A percentile compares a stretch with the other conserved stretches of the same genome.
Evolutionary conservation across 1,140 invertebrate species (phyloP).

Genomic region (Brachionus koreanus): DNA sequence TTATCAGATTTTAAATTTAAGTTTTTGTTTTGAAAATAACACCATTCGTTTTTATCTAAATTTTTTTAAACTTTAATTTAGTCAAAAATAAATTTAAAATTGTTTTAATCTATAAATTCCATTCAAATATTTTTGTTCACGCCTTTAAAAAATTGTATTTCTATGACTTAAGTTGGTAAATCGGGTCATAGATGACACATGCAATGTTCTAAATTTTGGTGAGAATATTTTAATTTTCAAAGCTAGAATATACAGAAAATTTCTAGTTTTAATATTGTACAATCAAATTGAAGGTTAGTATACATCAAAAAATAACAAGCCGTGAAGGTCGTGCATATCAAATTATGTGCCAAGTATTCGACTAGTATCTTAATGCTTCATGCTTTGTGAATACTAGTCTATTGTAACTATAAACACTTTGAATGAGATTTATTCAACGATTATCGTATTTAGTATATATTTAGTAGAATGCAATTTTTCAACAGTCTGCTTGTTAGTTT

Average conservation of each 20-base stretch:
- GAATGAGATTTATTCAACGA: neutral
- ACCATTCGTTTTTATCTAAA: neutral
- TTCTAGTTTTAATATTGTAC: neutral
- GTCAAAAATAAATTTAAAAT: neutral
- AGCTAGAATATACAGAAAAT: neutral
- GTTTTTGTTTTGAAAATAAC: neutral
- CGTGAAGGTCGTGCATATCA: conserved; percentile 8
- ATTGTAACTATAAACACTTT: neutral
- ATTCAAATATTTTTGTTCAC: neutral
- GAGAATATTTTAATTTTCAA: neutral
- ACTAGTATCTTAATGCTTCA: neutral
- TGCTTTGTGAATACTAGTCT: neutral
- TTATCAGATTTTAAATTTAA: neutral
- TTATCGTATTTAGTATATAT: neutral
- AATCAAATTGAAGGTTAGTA: conserved; percentile 7
- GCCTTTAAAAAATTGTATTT: neutral
- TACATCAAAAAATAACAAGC: neutral
- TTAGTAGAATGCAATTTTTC: neutral
- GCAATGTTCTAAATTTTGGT: neutral
- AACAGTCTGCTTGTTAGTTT: neutral
- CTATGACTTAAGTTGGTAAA: neutral
- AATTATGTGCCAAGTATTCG: neutral
- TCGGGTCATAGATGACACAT: conserved; percentile 4
- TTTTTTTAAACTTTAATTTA: neutral
- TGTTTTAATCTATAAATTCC: neutral